Base-by-base conservation (phyloP, 1,140 invertebrate genomes). In the Meloidogyne floridensis region DNA sequence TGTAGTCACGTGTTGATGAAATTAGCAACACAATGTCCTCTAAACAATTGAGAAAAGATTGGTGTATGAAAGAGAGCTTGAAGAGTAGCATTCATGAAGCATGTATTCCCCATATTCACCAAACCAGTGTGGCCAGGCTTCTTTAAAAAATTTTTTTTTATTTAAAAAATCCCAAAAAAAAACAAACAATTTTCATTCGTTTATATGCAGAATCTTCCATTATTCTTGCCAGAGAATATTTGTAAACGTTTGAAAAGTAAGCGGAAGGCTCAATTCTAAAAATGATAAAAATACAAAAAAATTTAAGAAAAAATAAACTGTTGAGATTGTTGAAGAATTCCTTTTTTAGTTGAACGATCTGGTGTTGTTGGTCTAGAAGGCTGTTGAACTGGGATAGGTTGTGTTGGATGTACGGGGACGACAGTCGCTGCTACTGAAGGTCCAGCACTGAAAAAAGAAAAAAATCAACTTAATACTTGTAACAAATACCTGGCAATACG, bases 1-100 rank as follows among this genome's bases (percentile, higher is more conserved):
- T n/a, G 2, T 59, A n/a, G n/a, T 83, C 15, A 84, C 82, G n/a
- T 71, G 47, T 83, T 83, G 13, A 83, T 77, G 10, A 10, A 72
- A 6, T 47, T 43, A n/a, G 20, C 74, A 3, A 81, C 43, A 15
- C 53, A n/a, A 42, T 81, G 56, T 11, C 69, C 56, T 3, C 56
- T 11, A 42, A 83, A 83, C 20, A 85, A 20, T 5, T 77, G 8
- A 2, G 81, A 79, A 53, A 84, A 84, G 13, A 11, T 32, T 2
- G 75, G 83, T 42, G 83, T 84, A 54, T 84, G 73, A 71, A 84
- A 85, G 15, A 99, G 91, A 91, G 96, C 98, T 90, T 98, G 97
- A 69, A 98, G 93, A 51, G 95, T 97, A 0, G 97, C 96, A 93
- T 98, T 98, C 93, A 99, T 94, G 90, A 98, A 98, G 91, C 97